Base-by-base conservation (phyloP, 2,113 vertebrate species). In the Hydropotes inermis region DNA sequence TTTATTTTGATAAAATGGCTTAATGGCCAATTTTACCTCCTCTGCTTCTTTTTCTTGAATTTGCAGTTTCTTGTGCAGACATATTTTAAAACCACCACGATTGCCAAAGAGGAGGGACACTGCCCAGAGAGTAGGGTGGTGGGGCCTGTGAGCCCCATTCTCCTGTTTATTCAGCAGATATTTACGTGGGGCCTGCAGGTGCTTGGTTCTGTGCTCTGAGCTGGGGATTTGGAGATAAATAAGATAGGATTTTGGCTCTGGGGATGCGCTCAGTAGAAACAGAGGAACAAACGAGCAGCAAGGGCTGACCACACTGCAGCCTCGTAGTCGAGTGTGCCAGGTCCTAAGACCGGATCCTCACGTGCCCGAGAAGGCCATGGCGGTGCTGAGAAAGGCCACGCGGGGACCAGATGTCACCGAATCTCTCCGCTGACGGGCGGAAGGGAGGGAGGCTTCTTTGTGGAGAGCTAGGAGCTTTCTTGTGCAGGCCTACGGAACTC, bases 351-450 rank as follows among this genome's bases (percentile, higher is more conserved):
- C 2, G 1, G 45, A 7, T 17, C 60, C 70, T 6, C 0, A 2
- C 0, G 7, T 64, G 58, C 57, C 47, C 0, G 0, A 19, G 82
- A 19, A n/a, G 89, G 52, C 87, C 33, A 1, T 0, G 25, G 30
- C 36, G 16, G 8, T 1, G 12, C 52, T 17, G 21, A 61, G 23
- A 27, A 30, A 21, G 33, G 28, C 70, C n/a, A 1, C 2, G 2
- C 17, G 2, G 21, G 28, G 47, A 27, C 43, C 3, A 2, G 1
- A 1, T 17, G 14, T 23, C 6, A 1, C 27, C 6, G 4, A 3
- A 1, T 39, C 61, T 61, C 36, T n/a, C 12, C 4, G 0, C n/a
- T 17, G 58, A 91, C 10, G 0, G 23, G 16, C 1, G 16, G 6
- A 58, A 27, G 39, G n/a, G 36, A 5, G 1, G 3, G 21, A 36